Evolutionary conservation across 1,140 invertebrate species (phyloP), one percentile per base, ranked within the genome.

Genomic region (Mercenaria mercenaria): DNA sequence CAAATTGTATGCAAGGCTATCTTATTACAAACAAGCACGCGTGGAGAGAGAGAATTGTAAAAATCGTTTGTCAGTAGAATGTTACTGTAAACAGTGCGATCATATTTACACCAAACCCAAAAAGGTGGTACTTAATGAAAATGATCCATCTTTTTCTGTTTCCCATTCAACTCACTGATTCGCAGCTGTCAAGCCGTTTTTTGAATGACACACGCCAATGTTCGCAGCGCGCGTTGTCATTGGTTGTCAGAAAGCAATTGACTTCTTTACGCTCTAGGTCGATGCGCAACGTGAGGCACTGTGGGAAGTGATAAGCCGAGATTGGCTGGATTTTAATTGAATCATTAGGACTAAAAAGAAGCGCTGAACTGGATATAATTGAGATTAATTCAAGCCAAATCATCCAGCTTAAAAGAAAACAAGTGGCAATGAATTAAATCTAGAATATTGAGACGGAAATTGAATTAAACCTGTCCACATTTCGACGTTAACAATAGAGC

Each of bases 391-490:
- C 29, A 79, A 56, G 29, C 43, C 43, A 52, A 79, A 79, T 56
- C 76, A 79, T 79, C 76, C 47, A 3, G 47, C 11, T 79, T 47
- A 79, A 79, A 37, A 79, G 76, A 52, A 50, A 79, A 79, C 76
- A 79, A 79, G 76, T 37, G 32, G 47, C 76, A 52, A 50, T 79
- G 76, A 79, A 79, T 79, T 79, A 79, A 79, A 59, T 79, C 76
- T 52, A 52, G 43, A 39, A 56, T 52, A 34, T 50, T 32, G 47
- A 23, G 50, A 79, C 76, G 47, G 32, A 79, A 79, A 79, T 79
- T 79, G 76, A 59, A 79, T 79, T 52, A 79, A 56, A 79, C 18
- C 43, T 79, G 47, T 79, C 50, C 32, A 34, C n/a, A 34, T 37
- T 37, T 79, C 39, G 20, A n/a, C 26, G 50, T 37, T 79, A 50